Percentiles rank a stretch among this genome's conserved stretches.
These are phyloP conservation scores for Chelon auratus DNA, from an alignment of 2,797 vertebrate genomes.

Conservation along the genomic window DNA sequence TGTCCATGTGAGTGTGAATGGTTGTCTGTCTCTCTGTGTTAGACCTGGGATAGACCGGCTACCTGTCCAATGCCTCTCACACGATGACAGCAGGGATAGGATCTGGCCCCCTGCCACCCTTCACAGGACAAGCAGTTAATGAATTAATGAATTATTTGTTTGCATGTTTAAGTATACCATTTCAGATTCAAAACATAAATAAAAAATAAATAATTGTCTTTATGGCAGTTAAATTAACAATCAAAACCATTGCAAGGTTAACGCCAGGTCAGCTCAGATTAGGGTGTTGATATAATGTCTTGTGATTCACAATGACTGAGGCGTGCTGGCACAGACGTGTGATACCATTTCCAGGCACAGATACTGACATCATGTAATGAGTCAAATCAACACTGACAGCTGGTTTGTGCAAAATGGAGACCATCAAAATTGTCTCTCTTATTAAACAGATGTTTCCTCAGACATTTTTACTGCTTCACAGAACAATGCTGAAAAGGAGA, in stretches of 20 bases:
- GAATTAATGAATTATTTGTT: no score
- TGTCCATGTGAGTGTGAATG: no score
- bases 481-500: background rate
- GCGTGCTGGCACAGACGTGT: slow-evolving; percentile 31
- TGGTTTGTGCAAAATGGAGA: slow-evolving; percentile 47
- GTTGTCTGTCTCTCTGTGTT: no score
- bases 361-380: slow-evolving; percentile 55
- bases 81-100: no score
- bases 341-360: slow-evolving; percentile 58
- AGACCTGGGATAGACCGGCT: no score
- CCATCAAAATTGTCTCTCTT: slow-evolving; percentile 32
- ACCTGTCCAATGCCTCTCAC: no score
- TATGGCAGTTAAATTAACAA: background rate
- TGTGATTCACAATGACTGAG: slow-evolving; percentile 41
- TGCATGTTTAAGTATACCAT: no score
- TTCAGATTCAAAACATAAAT: no score
- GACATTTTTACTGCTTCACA: slow-evolving; percentile 17
- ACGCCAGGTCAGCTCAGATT: background rate
- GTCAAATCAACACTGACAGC: slow-evolving; percentile 45
- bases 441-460: slow-evolving; percentile 28
- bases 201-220: background rate
- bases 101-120: no score
- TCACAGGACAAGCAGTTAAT: no score
- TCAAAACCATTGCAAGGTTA: background rate
- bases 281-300: background rate